These are phyloP conservation scores for Cheilosia grossa DNA, from an alignment of 2,888 invertebrate species.

Conservation along the genomic window DNA sequence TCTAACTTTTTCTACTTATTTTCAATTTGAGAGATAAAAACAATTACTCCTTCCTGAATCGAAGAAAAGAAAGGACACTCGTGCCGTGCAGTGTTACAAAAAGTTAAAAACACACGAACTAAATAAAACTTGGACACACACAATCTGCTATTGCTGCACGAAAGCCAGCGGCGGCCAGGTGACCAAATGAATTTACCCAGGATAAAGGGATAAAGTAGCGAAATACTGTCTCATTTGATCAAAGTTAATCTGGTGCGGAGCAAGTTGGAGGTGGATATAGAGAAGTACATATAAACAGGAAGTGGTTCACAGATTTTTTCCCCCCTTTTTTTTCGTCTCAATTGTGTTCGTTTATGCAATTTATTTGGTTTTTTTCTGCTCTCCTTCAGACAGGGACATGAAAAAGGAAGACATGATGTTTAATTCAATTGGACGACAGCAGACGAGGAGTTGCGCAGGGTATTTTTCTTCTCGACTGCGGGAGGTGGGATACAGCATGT, in stretches of 20 bases:
- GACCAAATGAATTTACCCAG: constrained; percentile 72
- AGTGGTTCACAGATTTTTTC: constrained; percentile 46
- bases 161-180: constrained; percentile 66
- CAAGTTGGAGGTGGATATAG: constrained; percentile 13
- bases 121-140: constrained; percentile 60
- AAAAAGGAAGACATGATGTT: constrained; percentile 63
- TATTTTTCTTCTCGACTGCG: not conserved
- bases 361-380: constrained; percentile 28
- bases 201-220: constrained; percentile 73
- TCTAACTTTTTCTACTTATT: constrained; percentile 55
- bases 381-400: constrained; percentile 53
- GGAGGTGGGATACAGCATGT: not conserved
- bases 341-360: constrained; percentile 28
- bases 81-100: constrained; percentile 33
- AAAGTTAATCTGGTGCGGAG: constrained; percentile 75
- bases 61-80: constrained; percentile 21
- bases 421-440: constrained; percentile 67
- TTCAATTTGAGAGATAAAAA: constrained; percentile 70
- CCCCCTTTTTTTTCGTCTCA: not conserved
- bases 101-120: constrained; percentile 16
- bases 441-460: constrained; percentile 7
- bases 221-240: constrained; percentile 76
- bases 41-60: constrained; percentile 42
- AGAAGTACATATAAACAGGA: constrained; percentile 26
- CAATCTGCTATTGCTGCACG: constrained; percentile 50